Evolutionary conservation across 2,113 vertebrate genomes (phyloP).

Genomic region (Ctenodactylus gundi): DNA sequence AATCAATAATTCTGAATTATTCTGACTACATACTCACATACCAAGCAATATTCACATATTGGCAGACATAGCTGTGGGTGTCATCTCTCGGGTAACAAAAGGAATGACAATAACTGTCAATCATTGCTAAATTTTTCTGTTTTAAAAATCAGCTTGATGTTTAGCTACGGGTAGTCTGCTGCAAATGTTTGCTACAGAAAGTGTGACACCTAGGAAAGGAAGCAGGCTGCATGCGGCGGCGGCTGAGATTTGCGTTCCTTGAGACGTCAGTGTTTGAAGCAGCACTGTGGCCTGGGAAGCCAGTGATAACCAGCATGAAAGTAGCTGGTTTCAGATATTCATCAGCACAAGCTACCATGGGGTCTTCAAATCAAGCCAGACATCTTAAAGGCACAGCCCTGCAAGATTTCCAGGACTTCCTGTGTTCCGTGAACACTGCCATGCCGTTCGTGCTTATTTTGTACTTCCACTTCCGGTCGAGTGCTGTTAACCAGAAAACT

Average conservation of each 20-base stretch:
- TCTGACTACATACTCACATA: not conserved
- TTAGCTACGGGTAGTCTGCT: not conserved
- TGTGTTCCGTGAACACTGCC: slow-evolving; percentile 71
- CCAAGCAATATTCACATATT: not conserved
- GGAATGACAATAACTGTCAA: not conserved
- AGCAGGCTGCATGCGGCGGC: not conserved
- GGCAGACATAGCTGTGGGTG: not conserved
- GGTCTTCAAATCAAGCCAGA: slow-evolving; percentile 48
- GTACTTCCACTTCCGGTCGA: slow-evolving; percentile 73
- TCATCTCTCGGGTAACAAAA: not conserved
- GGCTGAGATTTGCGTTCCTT: slow-evolving; percentile 14
- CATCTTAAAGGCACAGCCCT: slow-evolving; percentile 64
- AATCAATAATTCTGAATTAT: slow-evolving; percentile 18
- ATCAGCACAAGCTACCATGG: not conserved
- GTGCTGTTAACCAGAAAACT: slow-evolving; percentile 48
- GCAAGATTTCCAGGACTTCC: slow-evolving; percentile 78
- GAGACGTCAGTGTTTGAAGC: slow-evolving; percentile 12
- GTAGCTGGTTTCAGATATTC: slow-evolving; percentile 22
- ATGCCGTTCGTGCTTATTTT: slow-evolving; percentile 69
- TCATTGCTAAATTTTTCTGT: not conserved
- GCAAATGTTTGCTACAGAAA: not conserved
- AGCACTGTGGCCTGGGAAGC: not conserved
- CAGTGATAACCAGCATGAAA: slow-evolving; percentile 30
- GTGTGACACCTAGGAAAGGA: not conserved
- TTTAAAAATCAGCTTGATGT: slow-evolving; percentile 11